These are phyloP conservation scores for Marmota flaviventris DNA, from an alignment of 2,113 vertebrate species.

Conservation along the genomic window DNA sequence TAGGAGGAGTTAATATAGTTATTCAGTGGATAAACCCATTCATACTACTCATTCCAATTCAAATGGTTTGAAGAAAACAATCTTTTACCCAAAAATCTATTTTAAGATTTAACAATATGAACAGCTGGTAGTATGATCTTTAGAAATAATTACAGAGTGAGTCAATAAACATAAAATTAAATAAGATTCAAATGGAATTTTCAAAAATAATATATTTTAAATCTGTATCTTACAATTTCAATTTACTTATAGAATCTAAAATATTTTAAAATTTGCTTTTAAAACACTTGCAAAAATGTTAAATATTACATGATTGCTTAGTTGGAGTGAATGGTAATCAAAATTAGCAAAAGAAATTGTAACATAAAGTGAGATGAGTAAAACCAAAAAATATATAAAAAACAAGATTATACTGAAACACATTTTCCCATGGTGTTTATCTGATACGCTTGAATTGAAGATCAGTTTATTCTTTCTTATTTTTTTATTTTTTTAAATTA, in stretches of 20 bases:
- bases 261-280: slow-evolving; percentile 44
- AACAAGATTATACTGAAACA: not conserved
- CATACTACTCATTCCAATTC: not conserved
- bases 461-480: not conserved
- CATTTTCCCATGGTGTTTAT: not conserved
- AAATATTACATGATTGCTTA: slow-evolving; percentile 49
- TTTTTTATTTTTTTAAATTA: too few relatives aligned
- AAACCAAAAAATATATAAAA: not conserved
- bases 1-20: not conserved
- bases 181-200: slow-evolving; percentile 52
- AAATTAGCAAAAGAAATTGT: not conserved
- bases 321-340: slow-evolving; percentile 4
- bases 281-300: slow-evolving; percentile 7
- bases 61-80: slow-evolving; percentile 15
- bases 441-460: not conserved
- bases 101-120: slow-evolving; percentile 60
- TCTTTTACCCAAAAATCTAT: not conserved
- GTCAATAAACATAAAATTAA: slow-evolving; percentile 53
- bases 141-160: slow-evolving; percentile 50
- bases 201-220: slow-evolving; percentile 54
- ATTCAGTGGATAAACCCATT: not conserved
- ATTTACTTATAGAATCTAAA: slow-evolving; percentile 35
- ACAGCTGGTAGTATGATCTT: slow-evolving; percentile 29
- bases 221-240: slow-evolving; percentile 44
- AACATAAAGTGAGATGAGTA: not conserved